Base-by-base conservation (phyloP, 2,888 invertebrate species). In the Ferrisia virgata region DNA sequence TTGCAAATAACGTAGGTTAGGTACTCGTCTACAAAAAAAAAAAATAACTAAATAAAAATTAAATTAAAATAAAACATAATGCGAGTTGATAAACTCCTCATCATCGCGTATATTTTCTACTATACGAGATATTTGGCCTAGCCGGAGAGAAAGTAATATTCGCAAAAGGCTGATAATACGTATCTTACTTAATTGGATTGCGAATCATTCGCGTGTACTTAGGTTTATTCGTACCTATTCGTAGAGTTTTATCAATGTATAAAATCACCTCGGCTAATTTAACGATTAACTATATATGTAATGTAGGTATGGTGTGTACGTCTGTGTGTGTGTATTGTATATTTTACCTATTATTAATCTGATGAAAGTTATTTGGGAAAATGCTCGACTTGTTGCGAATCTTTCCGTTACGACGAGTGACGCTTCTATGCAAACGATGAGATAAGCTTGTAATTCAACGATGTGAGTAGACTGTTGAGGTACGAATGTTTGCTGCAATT, bases 321-420 rank as follows among this genome's bases (percentile, higher is more conserved):
- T n/a, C n/a, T n/a, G n/a, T n/a, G n/a, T n/a, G n/a, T n/a, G n/a
- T n/a, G n/a, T n/a, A n/a, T n/a, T n/a, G n/a, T n/a, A n/a, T n/a
- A n/a, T n/a, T n/a, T n/a, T n/a, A n/a, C n/a, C n/a, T n/a, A n/a
- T 58, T 58, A 64, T 28, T 64, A 64, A 64, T 64, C 58, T 64
- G 58, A 64, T 64, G 58, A 64, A 64, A 64, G 58, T 64, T 64
- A 64, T 64, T 64, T 64, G 58, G 58, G 28, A 64, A 64, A 64
- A 64, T 64, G 58, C 58, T 64, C 58, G 58, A 64, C 25, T 64
- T 64, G 58, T 64, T 64, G 58, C 58, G 58, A 64, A 64, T 64
- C 58, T 64, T 64, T 25, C 58, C 58, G 22, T 22, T 64, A 58
- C 28, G 25, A 64, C 3, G 18, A 39, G 6, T 8, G 39, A 39